Percentiles rank a stretch among this genome's conserved stretches.
phyloP scores from a whole-genome alignment of 2,113 vertebrate species.

The Actenoides lindsayi region DNA sequence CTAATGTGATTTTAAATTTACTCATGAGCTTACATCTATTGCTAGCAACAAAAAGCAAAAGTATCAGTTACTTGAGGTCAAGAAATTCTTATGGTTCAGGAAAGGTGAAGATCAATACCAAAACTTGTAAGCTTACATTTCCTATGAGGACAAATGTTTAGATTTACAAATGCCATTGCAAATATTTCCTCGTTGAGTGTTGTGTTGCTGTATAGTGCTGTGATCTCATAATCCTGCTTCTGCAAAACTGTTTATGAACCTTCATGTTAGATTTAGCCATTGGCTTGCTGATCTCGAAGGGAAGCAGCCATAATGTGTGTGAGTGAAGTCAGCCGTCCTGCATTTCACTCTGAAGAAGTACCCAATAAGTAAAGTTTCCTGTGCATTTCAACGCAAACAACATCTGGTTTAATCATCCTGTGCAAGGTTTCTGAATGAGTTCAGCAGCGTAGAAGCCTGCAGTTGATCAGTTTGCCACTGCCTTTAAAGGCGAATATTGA shows the following conservation, averaged over 20 bases:
- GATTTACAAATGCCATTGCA: not conserved
- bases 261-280: not conserved
- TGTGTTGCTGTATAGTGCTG: not conserved
- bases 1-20: not conserved
- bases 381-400: conserved; percentile 10
- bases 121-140: not conserved
- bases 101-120: not conserved
- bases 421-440: conserved; percentile 7
- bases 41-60: not conserved
- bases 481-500: not conserved
- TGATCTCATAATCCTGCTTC: not conserved
- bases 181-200: not conserved
- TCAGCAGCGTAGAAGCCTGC: not conserved
- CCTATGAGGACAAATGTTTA: not conserved
- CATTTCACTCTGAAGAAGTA: not conserved
- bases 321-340: not conserved
- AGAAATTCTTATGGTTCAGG: not conserved
- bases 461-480: not conserved
- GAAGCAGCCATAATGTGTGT: not conserved
- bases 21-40: not conserved
- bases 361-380: not conserved
- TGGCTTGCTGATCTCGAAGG: not conserved
- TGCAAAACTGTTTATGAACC: not conserved
- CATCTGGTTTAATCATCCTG: not conserved
- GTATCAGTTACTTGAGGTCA: not conserved